Percentiles rank a stretch among this genome's conserved stretches.
phyloP scores from a whole-genome alignment of 2,888 invertebrate genomes.

The Metellina segmentata region DNA sequence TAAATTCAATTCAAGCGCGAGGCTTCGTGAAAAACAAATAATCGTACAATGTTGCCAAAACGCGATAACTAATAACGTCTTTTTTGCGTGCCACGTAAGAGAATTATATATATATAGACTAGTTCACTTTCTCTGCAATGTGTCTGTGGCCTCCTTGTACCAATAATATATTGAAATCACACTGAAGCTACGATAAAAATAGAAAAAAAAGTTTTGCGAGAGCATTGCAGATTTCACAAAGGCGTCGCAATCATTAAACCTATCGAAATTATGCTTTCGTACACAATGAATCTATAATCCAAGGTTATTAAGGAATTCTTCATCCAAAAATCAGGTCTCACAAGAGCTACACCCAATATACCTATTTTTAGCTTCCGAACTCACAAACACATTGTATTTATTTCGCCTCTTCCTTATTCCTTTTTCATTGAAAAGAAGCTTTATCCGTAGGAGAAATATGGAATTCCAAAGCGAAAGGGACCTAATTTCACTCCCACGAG shows the following conservation, averaged over 20 bases:
- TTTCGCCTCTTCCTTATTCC: background rate
- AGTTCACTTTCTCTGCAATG: too few relatives aligned
- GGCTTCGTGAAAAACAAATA: too few relatives aligned
- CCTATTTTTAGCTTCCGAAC: background rate
- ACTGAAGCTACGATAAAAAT: too few relatives aligned
- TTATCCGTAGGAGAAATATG: background rate
- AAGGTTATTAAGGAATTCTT: background rate
- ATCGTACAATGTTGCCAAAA: too few relatives aligned
- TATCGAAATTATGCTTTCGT: background rate
- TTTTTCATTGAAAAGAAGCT: background rate
- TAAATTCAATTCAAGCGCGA: too few relatives aligned
- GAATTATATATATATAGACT: too few relatives aligned
- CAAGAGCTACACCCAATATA: background rate
- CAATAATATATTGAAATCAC: too few relatives aligned
- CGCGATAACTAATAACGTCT: too few relatives aligned
- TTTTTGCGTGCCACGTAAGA: too few relatives aligned
- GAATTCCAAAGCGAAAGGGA: background rate
- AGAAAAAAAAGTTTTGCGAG: too few relatives aligned
- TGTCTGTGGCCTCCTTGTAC: too few relatives aligned
- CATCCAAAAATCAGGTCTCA: background rate
- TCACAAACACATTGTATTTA: background rate
- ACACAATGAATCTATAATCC: background rate
- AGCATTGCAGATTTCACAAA: too few relatives aligned
- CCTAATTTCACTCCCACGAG: slow-evolving; percentile 18
- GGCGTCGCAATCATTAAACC: background rate